phyloP scores from a whole-genome alignment of 2,797 vertebrate species.

The Xenops minutus region DNA sequence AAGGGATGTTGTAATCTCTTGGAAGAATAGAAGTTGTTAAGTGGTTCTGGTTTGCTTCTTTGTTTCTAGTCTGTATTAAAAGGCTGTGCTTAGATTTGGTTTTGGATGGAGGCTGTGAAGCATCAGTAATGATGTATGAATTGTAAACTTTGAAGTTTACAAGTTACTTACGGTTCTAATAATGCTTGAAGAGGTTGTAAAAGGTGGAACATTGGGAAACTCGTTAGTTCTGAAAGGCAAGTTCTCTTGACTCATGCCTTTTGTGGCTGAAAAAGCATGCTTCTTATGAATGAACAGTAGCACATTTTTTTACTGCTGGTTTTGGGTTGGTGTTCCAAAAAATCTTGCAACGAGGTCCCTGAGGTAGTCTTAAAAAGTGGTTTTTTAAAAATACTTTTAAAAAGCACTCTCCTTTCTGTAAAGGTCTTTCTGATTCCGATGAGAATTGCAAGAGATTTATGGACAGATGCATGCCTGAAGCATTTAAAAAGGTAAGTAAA shows the following conservation, averaged over 20 bases:
- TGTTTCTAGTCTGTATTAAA: neutral
- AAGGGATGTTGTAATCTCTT: neutral
- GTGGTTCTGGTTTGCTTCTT: neutral
- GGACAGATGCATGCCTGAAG: constrained; percentile 98
- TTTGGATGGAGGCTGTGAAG: neutral
- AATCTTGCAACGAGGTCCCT: neutral
- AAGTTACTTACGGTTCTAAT: neutral
- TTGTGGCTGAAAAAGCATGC: neutral
- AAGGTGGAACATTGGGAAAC: neutral
- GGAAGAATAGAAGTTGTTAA: neutral
- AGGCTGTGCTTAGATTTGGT: neutral
- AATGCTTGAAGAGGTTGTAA: neutral
- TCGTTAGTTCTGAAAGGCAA: neutral
- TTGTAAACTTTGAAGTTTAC: neutral
- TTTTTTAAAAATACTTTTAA: neutral
- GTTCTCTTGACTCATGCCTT: neutral
- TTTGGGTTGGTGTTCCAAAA: neutral
- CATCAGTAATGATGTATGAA: neutral
- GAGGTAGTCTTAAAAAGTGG: neutral
- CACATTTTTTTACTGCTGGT: neutral
- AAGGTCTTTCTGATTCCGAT: constrained; percentile 95
- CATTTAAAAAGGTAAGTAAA: constrained; percentile 94
- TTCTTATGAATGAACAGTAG: neutral
- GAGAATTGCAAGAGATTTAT: constrained; percentile 98
- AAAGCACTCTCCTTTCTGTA: neutral